Evolutionary conservation across 2,888 invertebrate genomes (phyloP), one percentile per base, ranked within the genome.

Genomic region (Phortica okadai): DNA sequence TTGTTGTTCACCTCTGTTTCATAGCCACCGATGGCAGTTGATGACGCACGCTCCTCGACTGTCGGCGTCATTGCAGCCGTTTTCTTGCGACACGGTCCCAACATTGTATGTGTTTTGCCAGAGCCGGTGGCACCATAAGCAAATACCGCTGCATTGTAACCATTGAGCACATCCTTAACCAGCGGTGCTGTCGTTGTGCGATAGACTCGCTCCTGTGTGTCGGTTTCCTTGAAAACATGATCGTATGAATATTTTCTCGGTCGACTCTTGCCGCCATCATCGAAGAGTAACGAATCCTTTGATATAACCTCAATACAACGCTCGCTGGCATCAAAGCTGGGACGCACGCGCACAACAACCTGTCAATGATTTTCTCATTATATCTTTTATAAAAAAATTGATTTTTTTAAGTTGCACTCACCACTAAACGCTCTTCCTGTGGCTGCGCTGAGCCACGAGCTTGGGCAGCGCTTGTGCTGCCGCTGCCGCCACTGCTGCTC

Each of bases 91-190:
- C 88, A 88, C 11, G 92, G 92, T 0, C 92, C 92, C 74, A 92
- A 82, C 92, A 92, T 92, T 62, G 92, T 92, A 75, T 92, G 92
- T 0, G 92, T 92, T 82, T 92, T 92, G 0, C 92, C 92, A 0
- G 92, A 92, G 1, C 92, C 92, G 0, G 92, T 92, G 0, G 92
- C 92, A n/a, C 92, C 92, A 76, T 92, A 99, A 0, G 99, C 98
- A 92, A 99, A 99, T 42, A 99, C 98, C 0, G 98, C 98, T 0
- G 97, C 98, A 87, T 98, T 98, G 89, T 96, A 97, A 0, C 99
- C 99, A 77, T 93, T 93, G 44, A 98, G 92, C 0, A 99, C 96
- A 87, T 96, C 97, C 64, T 95, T 94, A 1, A 99, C 97, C 21
- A 99, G 92, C 21, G 95, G 94, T 74, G 95, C 95, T 41, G 98